These are phyloP conservation scores for Sprattus sprattus DNA, from an alignment of 2,113 vertebrate genomes.

Conservation along the genomic window DNA sequence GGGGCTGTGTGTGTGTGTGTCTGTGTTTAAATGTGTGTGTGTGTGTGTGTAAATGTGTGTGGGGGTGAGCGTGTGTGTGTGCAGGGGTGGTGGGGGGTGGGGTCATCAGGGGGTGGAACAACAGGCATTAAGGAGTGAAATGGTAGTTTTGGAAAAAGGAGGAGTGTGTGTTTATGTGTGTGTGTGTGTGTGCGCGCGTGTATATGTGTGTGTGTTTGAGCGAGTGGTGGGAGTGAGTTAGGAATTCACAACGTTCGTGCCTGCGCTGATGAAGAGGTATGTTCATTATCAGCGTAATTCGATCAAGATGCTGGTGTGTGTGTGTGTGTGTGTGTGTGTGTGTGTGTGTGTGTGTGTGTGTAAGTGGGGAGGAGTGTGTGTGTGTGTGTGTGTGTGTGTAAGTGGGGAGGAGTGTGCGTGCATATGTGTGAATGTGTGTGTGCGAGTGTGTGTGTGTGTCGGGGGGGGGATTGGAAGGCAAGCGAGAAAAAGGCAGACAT, in stretches of 20 bases:
- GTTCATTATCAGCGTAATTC: slow-evolving; percentile 60
- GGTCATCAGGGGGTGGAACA: slow-evolving; percentile 41
- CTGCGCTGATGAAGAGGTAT: slow-evolving; percentile 53
- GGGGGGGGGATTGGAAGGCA: not conserved
- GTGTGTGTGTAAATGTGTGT: slow-evolving; percentile 9
- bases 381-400: not conserved
- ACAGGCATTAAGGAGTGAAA: slow-evolving; percentile 48
- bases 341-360: not conserved
- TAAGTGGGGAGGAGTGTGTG: not conserved
- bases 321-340: not conserved
- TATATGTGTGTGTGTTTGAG: not conserved
- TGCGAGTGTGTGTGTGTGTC: not conserved
- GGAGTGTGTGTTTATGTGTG: slow-evolving; percentile 22
- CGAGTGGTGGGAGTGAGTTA: slow-evolving; percentile 29
- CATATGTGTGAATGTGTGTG: not conserved
- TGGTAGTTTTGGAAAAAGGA: slow-evolving; percentile 36
- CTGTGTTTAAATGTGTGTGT: not conserved
- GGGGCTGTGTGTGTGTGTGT: not conserved
- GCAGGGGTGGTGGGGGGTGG: slow-evolving; percentile 28
- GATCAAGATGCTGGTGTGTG: slow-evolving; percentile 53
- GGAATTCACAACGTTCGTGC: slow-evolving; percentile 47
- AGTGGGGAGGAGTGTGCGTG: not conserved
- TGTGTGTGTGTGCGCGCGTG: not conserved
- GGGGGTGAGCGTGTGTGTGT: slow-evolving; percentile 16
- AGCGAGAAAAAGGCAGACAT: slow-evolving; percentile 36